phyloP scores from a whole-genome alignment of 2,113 vertebrate genomes.

The Sakesphorus luctuosus region DNA sequence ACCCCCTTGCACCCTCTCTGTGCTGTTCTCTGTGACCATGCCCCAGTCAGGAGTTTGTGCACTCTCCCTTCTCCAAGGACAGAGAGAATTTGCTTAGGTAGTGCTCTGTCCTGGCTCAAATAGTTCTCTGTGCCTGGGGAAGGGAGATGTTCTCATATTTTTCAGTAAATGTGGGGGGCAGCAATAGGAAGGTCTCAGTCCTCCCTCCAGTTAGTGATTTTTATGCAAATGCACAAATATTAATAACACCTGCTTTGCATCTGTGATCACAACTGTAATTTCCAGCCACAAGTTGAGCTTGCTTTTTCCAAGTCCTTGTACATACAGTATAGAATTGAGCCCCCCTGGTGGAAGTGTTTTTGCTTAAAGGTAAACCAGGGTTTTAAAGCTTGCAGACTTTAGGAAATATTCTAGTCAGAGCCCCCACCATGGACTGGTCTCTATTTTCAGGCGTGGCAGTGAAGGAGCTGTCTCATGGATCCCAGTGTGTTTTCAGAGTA shows the following conservation, averaged over 20 bases:
- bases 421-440: not conserved
- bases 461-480: not conserved
- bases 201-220: not conserved
- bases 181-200: not conserved
- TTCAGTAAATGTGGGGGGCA: not conserved
- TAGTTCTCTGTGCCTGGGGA: not conserved
- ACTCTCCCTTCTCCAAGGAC: not conserved
- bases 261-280: not conserved
- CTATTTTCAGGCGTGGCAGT: not conserved
- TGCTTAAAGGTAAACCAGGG: not conserved
- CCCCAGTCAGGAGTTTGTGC: not conserved
- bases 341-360: not conserved
- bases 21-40: not conserved
- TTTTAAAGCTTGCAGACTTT: not conserved
- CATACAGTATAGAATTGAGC: not conserved
- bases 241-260: not conserved
- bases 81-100: not conserved
- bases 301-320: not conserved
- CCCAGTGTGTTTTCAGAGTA: not conserved
- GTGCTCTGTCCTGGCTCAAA: not conserved
- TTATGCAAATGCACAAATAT: not conserved
- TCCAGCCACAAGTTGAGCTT: not conserved
- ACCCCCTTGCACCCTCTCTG: not conserved
- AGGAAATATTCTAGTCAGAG: not conserved
- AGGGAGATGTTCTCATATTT: not conserved